Percentiles rank a stretch among this genome's conserved stretches.
phyloP scores from a whole-genome alignment of 1,140 invertebrate genomes.

The Neodiprion lecontei region DNA sequence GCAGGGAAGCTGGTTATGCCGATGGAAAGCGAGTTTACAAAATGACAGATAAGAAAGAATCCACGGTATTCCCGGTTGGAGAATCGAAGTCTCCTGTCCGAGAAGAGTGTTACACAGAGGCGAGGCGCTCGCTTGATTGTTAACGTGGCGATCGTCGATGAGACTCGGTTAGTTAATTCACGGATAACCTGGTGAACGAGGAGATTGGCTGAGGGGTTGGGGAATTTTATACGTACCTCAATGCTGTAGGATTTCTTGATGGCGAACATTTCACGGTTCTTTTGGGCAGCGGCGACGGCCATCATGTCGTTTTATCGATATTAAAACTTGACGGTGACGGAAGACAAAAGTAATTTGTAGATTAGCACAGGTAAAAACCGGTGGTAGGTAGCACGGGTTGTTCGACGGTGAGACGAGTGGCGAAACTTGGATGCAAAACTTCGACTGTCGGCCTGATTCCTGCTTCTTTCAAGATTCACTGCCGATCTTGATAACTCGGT shows the following conservation, averaged over 20 bases:
- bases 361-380: conserved; percentile 3
- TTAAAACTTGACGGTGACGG: neutral
- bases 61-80: neutral
- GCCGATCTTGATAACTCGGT: conserved; percentile 28
- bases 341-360: neutral
- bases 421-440: conserved; percentile 31
- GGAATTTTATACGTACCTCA: conserved; percentile 70
- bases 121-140: too few species aligned
- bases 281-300: conserved; percentile 87
- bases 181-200: too few species aligned
- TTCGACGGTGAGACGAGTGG: conserved; percentile 27
- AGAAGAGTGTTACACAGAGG: too few species aligned
- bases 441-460: conserved; percentile 22
- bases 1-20: neutral
- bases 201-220: neutral
- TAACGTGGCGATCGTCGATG: too few species aligned
- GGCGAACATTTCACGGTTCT: conserved; percentile 92
- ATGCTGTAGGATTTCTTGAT: conserved; percentile 97
- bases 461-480: conserved; percentile 43
- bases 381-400: conserved; percentile 1
- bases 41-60: neutral
- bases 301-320: conserved; percentile 63
- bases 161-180: too few species aligned
- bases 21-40: neutral
- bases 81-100: neutral